Conservation (phyloP, 2,113 vertebrate genomes). For the Tupaia chinensis region DNA sequence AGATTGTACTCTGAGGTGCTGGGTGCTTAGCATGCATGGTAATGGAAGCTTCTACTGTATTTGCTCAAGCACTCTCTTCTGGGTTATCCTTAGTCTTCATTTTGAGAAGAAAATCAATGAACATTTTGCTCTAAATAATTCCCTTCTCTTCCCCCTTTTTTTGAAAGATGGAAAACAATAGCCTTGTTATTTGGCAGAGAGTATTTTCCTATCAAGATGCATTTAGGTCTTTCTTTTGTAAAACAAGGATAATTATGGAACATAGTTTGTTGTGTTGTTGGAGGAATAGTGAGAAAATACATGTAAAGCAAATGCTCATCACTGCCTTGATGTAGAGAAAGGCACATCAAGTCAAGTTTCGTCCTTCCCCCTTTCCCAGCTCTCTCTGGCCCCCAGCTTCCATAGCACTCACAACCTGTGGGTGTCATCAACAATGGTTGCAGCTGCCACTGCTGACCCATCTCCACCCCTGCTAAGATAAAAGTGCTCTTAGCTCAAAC, state of each 20-base stretch:
- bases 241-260: neutral
- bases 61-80: neutral
- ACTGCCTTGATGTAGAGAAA: neutral
- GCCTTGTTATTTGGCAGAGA: neutral
- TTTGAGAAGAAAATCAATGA: conserved; percentile 29
- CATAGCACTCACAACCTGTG: neutral
- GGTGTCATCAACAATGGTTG: neutral
- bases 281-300: neutral
- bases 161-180: neutral
- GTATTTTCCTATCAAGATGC: neutral
- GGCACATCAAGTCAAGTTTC: neutral
- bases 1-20: neutral
- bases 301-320: neutral
- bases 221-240: neutral
- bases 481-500: neutral
- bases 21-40: neutral
- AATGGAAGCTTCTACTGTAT: neutral
- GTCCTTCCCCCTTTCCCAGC: neutral
- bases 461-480: neutral
- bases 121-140: neutral
- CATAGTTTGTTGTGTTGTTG: neutral
- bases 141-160: neutral
- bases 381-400: neutral
- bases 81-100: neutral
- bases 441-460: too few relatives aligned